Evolutionary conservation across 1,140 invertebrate genomes (phyloP), one percentile per base, ranked within the genome.

Genomic region (Bombyx mandarina): DNA sequence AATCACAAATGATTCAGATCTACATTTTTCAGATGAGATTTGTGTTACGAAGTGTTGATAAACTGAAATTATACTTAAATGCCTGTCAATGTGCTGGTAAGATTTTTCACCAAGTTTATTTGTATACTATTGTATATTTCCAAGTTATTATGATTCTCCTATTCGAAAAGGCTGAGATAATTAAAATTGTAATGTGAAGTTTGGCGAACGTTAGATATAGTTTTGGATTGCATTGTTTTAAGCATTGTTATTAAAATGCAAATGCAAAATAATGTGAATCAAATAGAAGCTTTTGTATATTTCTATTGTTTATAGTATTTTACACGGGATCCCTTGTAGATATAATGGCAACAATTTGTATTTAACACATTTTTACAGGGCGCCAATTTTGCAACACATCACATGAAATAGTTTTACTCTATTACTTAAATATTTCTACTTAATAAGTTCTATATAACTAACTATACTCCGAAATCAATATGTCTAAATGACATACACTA

Each of bases 121-220:
- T 79, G 75, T 82, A 35, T 80, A 86, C 75, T 86, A 84, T 84
- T 82, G 77, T 82, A 83, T 82, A 84, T 78, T 84, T 75, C 72
- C 75, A 75, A 77, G 62, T 74, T 75, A 74, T 77, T 82, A 79
- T 75, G 74, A 76, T 83, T 86, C 78, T 86, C 82, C 82, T 86
- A 83, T 71, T 86, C 77, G 72, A 86, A 86, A 86, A 86, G 82
- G 82, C 82, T 86, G 82, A 86, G 65, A 81, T 79, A 81, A 78
- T 72, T 75, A 68, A 60, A 35, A 35, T 55, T 78, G 73, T 79
- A 79, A 77, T 73, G 69, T 81, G 72, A 79, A 66, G 67, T 77
- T 83, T 79, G 78, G 80, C 75, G 65, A 77, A 73, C 70, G 73
- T 72, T 71, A 73, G 72, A 73, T 63, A 57, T 71, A 71, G 50